Base-by-base conservation (phyloP, 2,797 vertebrate genomes). In the Nasua narica region DNA sequence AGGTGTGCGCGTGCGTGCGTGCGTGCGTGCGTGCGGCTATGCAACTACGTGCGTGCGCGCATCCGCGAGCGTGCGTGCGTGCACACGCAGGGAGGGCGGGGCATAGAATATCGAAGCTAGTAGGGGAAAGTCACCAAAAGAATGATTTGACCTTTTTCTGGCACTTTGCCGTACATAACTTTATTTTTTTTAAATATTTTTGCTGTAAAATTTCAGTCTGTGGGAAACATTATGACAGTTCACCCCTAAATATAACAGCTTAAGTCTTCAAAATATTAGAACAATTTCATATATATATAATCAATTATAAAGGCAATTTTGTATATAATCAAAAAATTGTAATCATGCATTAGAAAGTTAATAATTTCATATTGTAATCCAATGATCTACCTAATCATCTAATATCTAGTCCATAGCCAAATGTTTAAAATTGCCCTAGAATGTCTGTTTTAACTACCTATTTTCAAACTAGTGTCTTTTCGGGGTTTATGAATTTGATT, bases 21-120 rank as follows among this genome's bases (percentile, higher is more conserved):
- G 0, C 52, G 58, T 27, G n/a, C 50, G 15, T 35, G 43, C 8
- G 1, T 19, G 43, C 8, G 1, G 13, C 37, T 6, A 2, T 10
- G 37, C 3, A 1, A 2, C 23, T 3, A 3, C 69, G 2, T 25
- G 10, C 6, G 58, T 25, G 56, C 32, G 48, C 4, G 9, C 2
- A 12, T 46, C 67, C 15, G 85, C 21, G 35, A n/a, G 27, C 8
- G 23, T 54, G 23, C 7, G 16, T 10, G 52, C 7, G 43, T 25
- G 21, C 10, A 15, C 14, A 27, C 74, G 16, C 35, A 25, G 2
- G 27, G 35, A 54, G 18, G 25, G 46, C 40, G 6, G 35, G 25
- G 25, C 1, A 40, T 58, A 52, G n/a, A 40, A 32, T 11, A 50
- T 23, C 46, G 19, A 32, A 18, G 14, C 7, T 74, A 4, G 29